These are phyloP conservation scores for Notothenia rossii DNA, from an alignment of 2,113 vertebrate species.

Conservation along the genomic window DNA sequence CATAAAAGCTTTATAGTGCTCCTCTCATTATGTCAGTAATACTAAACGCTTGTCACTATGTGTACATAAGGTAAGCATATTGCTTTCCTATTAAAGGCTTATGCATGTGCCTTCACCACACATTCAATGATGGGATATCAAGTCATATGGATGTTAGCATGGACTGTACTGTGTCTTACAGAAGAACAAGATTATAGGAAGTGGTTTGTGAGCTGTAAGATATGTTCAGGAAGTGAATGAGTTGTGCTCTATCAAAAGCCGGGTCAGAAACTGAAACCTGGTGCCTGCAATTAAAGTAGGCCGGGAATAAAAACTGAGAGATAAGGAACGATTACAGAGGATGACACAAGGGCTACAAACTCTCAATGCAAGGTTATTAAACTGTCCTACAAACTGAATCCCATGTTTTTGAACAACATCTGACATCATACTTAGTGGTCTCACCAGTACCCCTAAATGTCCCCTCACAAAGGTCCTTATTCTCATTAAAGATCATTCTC, in stretches of 20 bases:
- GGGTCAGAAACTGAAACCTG: neutral
- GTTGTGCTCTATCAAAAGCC: neutral
- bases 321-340: neutral
- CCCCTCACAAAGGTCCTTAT: neutral
- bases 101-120: slow-evolving; percentile 29
- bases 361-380: neutral
- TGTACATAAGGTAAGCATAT: slow-evolving; percentile 20
- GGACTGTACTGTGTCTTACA: neutral
- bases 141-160: neutral
- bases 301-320: neutral
- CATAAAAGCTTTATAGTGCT: slow-evolving; percentile 52
- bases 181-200: neutral
- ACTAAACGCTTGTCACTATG: slow-evolving; percentile 14
- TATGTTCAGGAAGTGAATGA: neutral
- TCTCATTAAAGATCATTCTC: neutral
- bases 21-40: slow-evolving; percentile 27
- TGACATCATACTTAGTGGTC: neutral
- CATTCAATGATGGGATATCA: slow-evolving; percentile 12
- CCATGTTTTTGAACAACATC: neutral
- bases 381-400: too few relatives aligned
- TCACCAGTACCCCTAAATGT: neutral
- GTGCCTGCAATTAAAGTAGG: neutral
- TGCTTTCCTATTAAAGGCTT: slow-evolving; percentile 28
- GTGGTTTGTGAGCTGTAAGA: neutral
- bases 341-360: neutral